Base-by-base conservation (phyloP, 2,113 vertebrate species). In the Cercocebus atys region DNA sequence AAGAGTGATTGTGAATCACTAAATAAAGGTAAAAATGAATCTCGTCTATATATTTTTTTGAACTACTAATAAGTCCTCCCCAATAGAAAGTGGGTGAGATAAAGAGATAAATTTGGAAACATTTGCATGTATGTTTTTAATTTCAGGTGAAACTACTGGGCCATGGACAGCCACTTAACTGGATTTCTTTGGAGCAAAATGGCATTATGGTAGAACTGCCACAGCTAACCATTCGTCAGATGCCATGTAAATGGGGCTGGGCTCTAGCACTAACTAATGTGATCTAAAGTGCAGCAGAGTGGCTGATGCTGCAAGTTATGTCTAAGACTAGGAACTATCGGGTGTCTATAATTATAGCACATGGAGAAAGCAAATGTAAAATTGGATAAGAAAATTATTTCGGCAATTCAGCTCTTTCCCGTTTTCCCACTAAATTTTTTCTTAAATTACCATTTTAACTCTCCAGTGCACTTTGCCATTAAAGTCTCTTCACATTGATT, bases 161-260 rank as follows among this genome's bases (percentile, higher is more conserved):
- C 32, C 97, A 99, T n/a, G 95, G 98, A 75, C 89, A 98, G 43
- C 52, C 96, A 22, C 93, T 99, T 97, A 97, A 98, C 23, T 99
- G 99, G 99, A 85, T 95, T 90, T 93, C 99, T 1, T 61, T 98
- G 38, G 98, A 98, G 94, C 98, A 99, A 40, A 96, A 83, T 1
- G 99, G 99, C 91, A 98, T 99, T 1, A 1, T 55, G 23, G 98
- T 99, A 20, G 14, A 98, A 79, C 97, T 99, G 90, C 99, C 99
- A 32, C 97, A 59, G 1, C 97, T 99, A 78, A 98, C 98, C 64
- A 68, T 98, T 72, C 96, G 88, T 93, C 98, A 99, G 98, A 96
- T 99, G 98, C 99, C 99, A 0, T 99, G 99, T 96, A 98, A 98
- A 76, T 99, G 99, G 99, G 99, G 98, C 93, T 99, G 99, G 99